phyloP scores from a whole-genome alignment of 2,888 invertebrate genomes.

The Mellilla xanthometata region DNA sequence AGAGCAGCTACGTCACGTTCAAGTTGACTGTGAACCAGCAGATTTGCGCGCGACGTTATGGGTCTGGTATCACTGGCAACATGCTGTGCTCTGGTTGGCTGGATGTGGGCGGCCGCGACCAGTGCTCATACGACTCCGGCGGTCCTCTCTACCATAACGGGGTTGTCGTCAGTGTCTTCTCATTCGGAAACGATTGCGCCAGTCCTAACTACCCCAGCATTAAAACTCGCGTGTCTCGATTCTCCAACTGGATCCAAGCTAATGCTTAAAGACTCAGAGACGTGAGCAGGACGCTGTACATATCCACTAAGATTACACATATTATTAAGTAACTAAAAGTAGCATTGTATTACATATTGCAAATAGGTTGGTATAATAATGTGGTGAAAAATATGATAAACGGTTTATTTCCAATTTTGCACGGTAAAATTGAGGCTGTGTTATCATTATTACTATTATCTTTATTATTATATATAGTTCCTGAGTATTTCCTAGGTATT shows the following conservation, averaged over 20 bases:
- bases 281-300: too few relatives aligned
- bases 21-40: constrained; percentile 43
- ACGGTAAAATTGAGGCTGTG: too few relatives aligned
- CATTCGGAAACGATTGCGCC: constrained; percentile 39
- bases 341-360: too few relatives aligned
- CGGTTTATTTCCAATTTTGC: too few relatives aligned
- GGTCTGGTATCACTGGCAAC: constrained; percentile 32
- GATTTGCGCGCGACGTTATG: constrained; percentile 32
- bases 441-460: too few relatives aligned
- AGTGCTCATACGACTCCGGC: constrained; percentile 46
- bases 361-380: too few relatives aligned
- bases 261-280: constrained; percentile 1
- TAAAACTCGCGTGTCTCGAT: constrained; percentile 37
- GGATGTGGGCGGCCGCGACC: constrained; percentile 42
- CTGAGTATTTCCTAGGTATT: too few relatives aligned
- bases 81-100: constrained; percentile 45
- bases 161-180: constrained; percentile 41
- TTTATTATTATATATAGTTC: too few relatives aligned
- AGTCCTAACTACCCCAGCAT: constrained; percentile 37
- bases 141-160: constrained; percentile 43
- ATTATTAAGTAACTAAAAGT: too few relatives aligned
- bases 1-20: constrained; percentile 44
- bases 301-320: too few relatives aligned
- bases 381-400: too few relatives aligned
- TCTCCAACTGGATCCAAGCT: constrained; percentile 40